Percentiles rank a stretch among this genome's conserved stretches.
Conservation (phyloP, 92 coral and sea anemone species). For the Zoanthus gigantus region DNA sequence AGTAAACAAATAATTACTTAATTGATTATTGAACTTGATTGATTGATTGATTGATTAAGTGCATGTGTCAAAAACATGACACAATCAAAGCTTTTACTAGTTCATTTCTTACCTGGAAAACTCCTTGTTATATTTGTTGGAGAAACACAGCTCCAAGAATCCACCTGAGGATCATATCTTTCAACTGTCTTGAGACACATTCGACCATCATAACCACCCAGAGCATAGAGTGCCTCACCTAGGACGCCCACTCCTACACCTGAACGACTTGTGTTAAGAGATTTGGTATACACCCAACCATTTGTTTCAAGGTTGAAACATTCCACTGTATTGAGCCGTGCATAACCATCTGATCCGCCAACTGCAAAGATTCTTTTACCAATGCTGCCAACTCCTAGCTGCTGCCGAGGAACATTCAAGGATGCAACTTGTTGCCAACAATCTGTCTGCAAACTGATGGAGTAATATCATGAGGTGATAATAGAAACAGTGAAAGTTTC, state of each 20-base stretch:
- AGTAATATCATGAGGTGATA: not conserved
- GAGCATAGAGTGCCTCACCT: slow-evolving; percentile 96
- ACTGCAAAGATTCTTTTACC: slow-evolving; percentile 92
- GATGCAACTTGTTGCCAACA: slow-evolving; percentile 91
- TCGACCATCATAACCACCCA: slow-evolving; percentile 99
- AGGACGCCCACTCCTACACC: slow-evolving; percentile 98
- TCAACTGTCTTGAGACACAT: slow-evolving; percentile 98
- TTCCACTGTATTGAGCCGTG: slow-evolving; percentile 94
- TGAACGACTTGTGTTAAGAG: slow-evolving; percentile 96
- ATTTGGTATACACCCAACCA: slow-evolving; percentile 90
- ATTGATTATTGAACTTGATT: too few species aligned
- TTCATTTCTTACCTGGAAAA: slow-evolving; percentile 86
- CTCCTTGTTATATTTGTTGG: slow-evolving; percentile 95
- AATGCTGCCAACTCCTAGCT: slow-evolving; percentile 94
- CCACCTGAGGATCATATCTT: slow-evolving; percentile 98
- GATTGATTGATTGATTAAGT: too few species aligned
- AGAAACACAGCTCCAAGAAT: slow-evolving; percentile 95
- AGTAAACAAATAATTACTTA: too few species aligned
- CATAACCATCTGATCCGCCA: slow-evolving; percentile 97
- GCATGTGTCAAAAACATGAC: too few species aligned
- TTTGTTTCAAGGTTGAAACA: slow-evolving; percentile 84
- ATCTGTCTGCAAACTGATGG: slow-evolving; percentile 83
- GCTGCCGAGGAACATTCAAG: slow-evolving; percentile 96
- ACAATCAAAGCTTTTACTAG: not conserved
- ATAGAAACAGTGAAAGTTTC: too few species aligned